Base-by-base conservation (phyloP, 1,140 invertebrate genomes). In the Drosophila kohkoa region DNA sequence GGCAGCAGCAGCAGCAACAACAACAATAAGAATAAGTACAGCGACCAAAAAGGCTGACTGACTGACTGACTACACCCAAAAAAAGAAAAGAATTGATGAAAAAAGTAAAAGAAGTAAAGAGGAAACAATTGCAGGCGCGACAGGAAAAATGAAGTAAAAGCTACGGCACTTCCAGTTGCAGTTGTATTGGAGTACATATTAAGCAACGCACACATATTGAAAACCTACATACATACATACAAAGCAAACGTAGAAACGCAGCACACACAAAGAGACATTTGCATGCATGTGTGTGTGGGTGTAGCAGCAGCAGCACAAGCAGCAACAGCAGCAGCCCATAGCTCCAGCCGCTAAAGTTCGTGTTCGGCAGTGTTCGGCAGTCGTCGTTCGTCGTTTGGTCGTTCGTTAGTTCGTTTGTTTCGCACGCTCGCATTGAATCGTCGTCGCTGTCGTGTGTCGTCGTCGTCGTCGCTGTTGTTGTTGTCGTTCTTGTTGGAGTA, bases 231-330 rank as follows among this genome's bases (percentile, higher is more conserved):
- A 54, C 38, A 41, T 20, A 70, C 54, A 46, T n/a, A 59, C 51
- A 66, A 38, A 38, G 35, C 28, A 59, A 41, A 41, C 52, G 52
- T 58, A 52, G 55, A 77, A 65, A 83, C 63, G 66, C 63, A 71
- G 51, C 41, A 51, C 58, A 51, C 52, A 70, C 43, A 65, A 54
- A 75, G 43, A 75, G 67, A 82, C 60, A 66, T 66, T 69, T 76
- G 68, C 68, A 81, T 75, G 75, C 79, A 81, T 76, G 71, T 72
- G 49, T 72, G 55, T 81, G 79, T 79, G 79, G 74, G 75, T 81
- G 79, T 82, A 78, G 16, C 32, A 75, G 71, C 64, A 48, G 13
- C 52, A 38, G 68, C 48, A 60, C 78, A 20, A 20, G 20, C 20
- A 78, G 16, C 32, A 75, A 64, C 64, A 68, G 71, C 79, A 64